Evolutionary conservation across 2,113 vertebrate genomes (phyloP).

Genomic region (Plecotus auritus): DNA sequence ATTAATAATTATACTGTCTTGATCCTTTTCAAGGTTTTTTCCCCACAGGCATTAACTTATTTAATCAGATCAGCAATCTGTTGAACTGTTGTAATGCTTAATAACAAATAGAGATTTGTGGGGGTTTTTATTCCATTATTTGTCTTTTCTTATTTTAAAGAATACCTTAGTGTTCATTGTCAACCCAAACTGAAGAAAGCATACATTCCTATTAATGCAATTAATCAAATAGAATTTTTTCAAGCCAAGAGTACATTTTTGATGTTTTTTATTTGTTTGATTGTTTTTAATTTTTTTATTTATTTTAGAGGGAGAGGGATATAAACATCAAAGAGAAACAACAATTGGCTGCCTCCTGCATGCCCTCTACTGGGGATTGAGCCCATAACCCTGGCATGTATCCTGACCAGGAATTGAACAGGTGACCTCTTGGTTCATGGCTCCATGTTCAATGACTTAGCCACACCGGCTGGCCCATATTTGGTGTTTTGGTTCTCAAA

Average conservation of each 20-base stretch:
- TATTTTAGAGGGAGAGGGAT: no score
- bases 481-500: neutral
- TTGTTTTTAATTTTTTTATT: no score
- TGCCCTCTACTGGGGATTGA: no score
- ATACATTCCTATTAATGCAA: neutral
- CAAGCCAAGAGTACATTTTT: conserved; percentile 16
- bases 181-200: neutral
- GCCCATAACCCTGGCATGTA: no score
- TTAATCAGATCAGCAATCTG: neutral
- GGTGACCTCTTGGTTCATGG: no score
- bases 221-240: neutral
- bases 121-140: neutral
- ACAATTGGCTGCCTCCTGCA: no score
- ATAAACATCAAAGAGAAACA: no score
- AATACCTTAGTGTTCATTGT: neutral
- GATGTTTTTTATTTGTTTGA: neutral
- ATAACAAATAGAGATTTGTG: neutral
- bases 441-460: no score
- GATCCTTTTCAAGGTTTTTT: neutral
- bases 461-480: neutral
- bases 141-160: neutral
- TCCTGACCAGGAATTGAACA: no score
- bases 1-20: neutral
- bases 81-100: neutral
- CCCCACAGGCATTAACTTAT: neutral